Evolutionary conservation across 2,113 vertebrate genomes (phyloP).

Genomic region (Muntiacus muntjak): DNA sequence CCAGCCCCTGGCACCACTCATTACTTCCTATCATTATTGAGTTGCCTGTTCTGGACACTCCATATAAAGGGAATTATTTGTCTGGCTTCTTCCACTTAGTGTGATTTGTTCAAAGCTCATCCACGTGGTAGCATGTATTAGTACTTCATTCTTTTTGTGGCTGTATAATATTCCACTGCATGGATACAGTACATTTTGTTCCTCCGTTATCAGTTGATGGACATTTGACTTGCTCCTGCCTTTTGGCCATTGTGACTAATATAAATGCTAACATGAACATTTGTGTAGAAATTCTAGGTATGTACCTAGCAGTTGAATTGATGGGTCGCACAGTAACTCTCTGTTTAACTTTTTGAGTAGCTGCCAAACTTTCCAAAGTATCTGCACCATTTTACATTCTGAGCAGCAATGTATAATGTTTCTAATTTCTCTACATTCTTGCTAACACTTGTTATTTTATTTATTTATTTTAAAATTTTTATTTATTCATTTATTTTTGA

Average conservation of each 20-base stretch:
- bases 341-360: not conserved
- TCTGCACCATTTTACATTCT: not conserved
- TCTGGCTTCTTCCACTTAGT: not conserved
- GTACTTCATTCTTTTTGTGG: not conserved
- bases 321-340: not conserved
- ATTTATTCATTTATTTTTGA: not conserved
- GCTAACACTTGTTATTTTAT: not conserved
- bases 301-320: not conserved
- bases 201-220: not conserved
- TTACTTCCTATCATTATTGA: not conserved
- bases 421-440: not conserved
- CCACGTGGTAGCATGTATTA: not conserved
- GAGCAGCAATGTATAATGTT: not conserved
- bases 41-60: not conserved
- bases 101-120: not conserved
- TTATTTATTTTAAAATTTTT: not conserved
- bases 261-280: not conserved
- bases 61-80: not conserved
- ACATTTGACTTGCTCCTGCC: not conserved
- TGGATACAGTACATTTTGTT: not conserved
- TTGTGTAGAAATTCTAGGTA: not conserved
- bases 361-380: not conserved
- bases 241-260: not conserved
- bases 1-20: not conserved
- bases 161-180: not conserved